Conservation (phyloP, 2,113 vertebrate species). For the Phaetusa simplex region DNA sequence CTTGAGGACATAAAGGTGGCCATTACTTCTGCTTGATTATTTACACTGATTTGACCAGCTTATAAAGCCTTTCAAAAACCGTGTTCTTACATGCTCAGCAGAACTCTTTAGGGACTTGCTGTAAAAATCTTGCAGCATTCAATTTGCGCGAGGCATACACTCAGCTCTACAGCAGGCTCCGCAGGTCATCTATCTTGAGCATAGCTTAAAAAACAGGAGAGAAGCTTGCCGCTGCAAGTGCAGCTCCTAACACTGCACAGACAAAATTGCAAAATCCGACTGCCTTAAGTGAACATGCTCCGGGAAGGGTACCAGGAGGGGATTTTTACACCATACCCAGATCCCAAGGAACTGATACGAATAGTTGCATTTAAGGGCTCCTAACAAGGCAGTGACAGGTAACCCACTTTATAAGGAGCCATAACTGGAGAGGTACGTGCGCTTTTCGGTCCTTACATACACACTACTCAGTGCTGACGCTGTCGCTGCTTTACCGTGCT, state of each 20-base stretch:
- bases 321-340: not conserved
- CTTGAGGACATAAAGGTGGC: not conserved
- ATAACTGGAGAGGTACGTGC: not conserved
- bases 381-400: not conserved
- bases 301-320: not conserved
- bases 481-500: not conserved
- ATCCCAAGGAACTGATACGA: not conserved
- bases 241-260: fast-evolving
- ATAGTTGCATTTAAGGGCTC: not conserved
- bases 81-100: not conserved
- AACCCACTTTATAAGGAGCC: not conserved
- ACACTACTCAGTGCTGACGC: fast-evolving
- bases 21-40: not conserved
- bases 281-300: not conserved
- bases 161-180: not conserved
- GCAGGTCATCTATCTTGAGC: not conserved
- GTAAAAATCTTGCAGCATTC: not conserved
- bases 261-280: not conserved
- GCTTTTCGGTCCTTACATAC: fast-evolving
- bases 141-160: not conserved
- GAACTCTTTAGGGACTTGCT: not conserved
- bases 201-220: not conserved
- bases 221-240: not conserved
- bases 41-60: not conserved
- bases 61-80: not conserved